Base-by-base conservation (phyloP, 2,888 invertebrate species). In the Neoaliturus tenellus region DNA sequence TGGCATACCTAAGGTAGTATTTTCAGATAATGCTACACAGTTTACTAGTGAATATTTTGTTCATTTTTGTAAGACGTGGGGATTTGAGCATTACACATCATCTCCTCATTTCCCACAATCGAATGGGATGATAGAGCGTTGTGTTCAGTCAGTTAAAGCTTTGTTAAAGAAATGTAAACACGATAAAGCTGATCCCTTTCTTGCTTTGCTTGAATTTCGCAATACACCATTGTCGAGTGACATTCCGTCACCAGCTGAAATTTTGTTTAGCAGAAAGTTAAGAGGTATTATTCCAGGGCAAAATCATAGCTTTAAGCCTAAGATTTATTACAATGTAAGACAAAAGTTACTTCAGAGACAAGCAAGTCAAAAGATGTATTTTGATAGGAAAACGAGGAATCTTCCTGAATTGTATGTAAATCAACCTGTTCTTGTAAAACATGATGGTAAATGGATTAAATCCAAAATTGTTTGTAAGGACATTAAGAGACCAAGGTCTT, bases 1-100 rank as follows among this genome's bases (percentile, higher is more conserved):
- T 84, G 88, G 87, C 28, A 85, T 87, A 28, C 86, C 87, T 12
- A 87, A 88, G 39, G 84, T 86, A 51, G 85, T 88, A 17, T 83
- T 87, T 80, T 85, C 86, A 12, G 88, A 88, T 82, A 88, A 87
- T 83, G 87, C 20, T 51, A 51, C 84, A 23, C 82, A 83, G 20
- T 85, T 80, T 62, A 78, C 39, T 20, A 80, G 75, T 69, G 25
- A 23, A 69, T 14, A 82, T 67, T 85, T 78, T 39, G 44, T n/a
- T 14, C 20, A 1, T 69, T 85, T 82, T 28, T 48, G 8, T 8
- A 12, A 14, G 55, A 82, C 51, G 78, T 83, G 85, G 85, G 84
- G 14, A 84, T 85, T 62, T 35, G 39, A 55, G 4, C 84, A 85
- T 82, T 39, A 23, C 10, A 55, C 75, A 6, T 78, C 82, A 5